These are phyloP conservation scores for Neodon shergylaensis DNA, from an alignment of 2,113 vertebrate species.

Conservation along the genomic window DNA sequence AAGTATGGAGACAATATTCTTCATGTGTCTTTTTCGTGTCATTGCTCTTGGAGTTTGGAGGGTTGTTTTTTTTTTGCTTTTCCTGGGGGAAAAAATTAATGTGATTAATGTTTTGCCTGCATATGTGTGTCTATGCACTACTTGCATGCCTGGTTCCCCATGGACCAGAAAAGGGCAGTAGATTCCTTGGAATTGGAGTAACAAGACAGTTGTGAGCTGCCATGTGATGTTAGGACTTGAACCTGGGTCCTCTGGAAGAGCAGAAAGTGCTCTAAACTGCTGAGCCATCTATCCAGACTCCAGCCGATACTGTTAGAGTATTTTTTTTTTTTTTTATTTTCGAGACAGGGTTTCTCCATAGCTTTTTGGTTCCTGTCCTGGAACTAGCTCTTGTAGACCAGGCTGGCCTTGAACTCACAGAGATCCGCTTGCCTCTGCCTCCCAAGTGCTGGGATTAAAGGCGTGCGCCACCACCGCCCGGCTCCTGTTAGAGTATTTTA, in stretches of 20 bases:
- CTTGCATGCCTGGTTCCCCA: background rate
- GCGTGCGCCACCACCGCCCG: too few species aligned
- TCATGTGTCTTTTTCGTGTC: background rate
- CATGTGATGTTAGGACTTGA: background rate
- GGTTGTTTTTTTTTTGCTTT: background rate
- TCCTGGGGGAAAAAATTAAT: background rate
- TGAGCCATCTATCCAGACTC: background rate
- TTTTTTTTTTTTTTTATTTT: too few species aligned
- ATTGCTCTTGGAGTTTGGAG: background rate
- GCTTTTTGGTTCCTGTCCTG: too few species aligned
- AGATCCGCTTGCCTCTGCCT: too few species aligned
- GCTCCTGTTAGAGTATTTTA: constrained; percentile 35
- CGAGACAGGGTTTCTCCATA: too few species aligned
- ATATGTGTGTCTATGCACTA: background rate
- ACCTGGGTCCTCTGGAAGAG: background rate
- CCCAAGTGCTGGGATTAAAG: too few species aligned
- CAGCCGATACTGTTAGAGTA: background rate
- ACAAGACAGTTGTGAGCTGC: background rate
- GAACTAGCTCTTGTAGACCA: too few species aligned
- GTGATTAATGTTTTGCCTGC: background rate
- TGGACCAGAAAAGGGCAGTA: background rate
- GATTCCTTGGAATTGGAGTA: background rate
- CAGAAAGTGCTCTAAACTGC: background rate
- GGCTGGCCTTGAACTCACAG: too few species aligned
- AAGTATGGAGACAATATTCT: background rate